Evolutionary conservation across 2,113 vertebrate genomes (phyloP).

Genomic region (Neopipo cinnamomea): DNA sequence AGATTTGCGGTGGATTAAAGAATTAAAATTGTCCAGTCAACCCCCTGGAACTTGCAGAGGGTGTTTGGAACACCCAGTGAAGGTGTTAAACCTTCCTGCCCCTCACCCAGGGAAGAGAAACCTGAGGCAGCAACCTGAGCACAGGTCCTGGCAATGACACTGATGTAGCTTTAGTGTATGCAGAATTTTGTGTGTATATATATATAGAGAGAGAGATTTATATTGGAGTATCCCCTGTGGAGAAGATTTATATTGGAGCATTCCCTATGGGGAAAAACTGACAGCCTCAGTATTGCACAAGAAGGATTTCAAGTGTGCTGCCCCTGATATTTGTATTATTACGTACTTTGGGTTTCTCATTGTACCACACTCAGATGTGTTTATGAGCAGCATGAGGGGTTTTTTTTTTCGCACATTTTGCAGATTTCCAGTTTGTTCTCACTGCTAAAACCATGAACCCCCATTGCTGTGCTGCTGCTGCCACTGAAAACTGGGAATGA

Average conservation of each 20-base stretch:
- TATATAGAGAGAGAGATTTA: background rate
- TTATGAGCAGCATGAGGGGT: background rate
- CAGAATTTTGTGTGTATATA: background rate
- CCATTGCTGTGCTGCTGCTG: background rate
- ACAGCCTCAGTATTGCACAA: rapidly evolving
- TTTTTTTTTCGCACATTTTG: background rate
- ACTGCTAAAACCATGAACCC: rapidly evolving
- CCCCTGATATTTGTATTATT: rapidly evolving
- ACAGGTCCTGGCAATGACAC: background rate
- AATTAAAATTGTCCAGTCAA: background rate
- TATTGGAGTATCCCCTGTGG: background rate
- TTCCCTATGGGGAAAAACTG: background rate
- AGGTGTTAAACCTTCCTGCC: background rate
- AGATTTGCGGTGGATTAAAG: background rate
- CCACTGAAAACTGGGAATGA: background rate
- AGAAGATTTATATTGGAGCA: background rate
- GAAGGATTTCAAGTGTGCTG: background rate
- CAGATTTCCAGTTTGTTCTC: background rate
- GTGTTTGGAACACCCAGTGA: background rate
- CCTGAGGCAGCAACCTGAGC: background rate
- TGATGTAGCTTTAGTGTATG: background rate
- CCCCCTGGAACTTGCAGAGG: background rate
- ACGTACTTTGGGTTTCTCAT: background rate
- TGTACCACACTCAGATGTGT: rapidly evolving
- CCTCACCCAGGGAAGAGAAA: background rate